These are phyloP conservation scores for Charaxes varanes DNA, from an alignment of 1,140 invertebrate genomes.

Conservation along the genomic window DNA sequence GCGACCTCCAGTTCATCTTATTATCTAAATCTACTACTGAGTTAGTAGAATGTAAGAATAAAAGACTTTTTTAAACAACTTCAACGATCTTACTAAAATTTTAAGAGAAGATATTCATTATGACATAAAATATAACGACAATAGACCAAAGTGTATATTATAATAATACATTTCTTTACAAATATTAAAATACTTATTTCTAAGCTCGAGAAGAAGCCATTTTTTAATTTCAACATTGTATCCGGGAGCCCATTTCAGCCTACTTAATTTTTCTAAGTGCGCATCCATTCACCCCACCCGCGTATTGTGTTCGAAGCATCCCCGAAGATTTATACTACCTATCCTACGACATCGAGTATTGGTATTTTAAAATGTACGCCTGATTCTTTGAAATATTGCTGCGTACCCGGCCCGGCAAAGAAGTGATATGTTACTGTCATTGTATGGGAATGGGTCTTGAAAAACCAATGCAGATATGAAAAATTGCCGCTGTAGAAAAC, in stretches of 20 bases:
- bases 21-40: too few species aligned
- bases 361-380: conserved; percentile 61
- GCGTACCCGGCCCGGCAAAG: conserved; percentile 33
- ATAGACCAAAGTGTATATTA: too few species aligned
- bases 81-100: too few species aligned
- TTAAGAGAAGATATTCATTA: too few species aligned
- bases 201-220: too few species aligned
- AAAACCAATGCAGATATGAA: conserved; percentile 34
- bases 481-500: conserved; percentile 39
- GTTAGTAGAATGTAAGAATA: too few species aligned
- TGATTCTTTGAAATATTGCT: conserved; percentile 61
- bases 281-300: conserved; percentile 52
- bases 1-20: too few species aligned
- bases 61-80: too few species aligned
- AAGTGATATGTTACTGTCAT: conserved; percentile 52
- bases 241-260: not conserved
- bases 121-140: too few species aligned
- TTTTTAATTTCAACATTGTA: not conserved
- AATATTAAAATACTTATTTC: conserved; percentile 1
- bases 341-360: conserved; percentile 34
- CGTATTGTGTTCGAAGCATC: conserved; percentile 35
- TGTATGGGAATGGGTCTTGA: conserved; percentile 45
- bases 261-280: conserved; percentile 62
- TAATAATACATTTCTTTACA: too few species aligned
- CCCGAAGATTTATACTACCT: conserved; percentile 49